Evolutionary conservation across 2,888 invertebrate genomes (phyloP).

Genomic region (Pedicia rivosa): DNA sequence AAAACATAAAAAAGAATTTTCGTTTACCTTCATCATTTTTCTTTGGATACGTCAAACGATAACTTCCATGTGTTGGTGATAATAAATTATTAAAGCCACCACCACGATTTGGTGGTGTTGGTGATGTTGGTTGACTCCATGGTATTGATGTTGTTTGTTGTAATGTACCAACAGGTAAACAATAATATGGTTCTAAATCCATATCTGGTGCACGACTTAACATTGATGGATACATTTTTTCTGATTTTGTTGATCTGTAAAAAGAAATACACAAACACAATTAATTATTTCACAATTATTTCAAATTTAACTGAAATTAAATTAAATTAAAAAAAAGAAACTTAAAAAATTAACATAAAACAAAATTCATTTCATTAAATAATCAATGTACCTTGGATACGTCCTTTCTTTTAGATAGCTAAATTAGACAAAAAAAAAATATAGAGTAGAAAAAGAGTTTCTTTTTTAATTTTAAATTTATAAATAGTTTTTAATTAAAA

Average conservation of each 20-base stretch:
- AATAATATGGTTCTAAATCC: constrained; percentile 75
- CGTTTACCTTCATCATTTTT: constrained; percentile 48
- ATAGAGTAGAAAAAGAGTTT: background rate
- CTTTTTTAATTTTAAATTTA: constrained; percentile 1
- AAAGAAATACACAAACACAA: background rate
- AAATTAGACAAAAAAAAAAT: constrained; percentile 7
- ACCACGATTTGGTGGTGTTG: constrained; percentile 37
- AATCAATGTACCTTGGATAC: constrained; percentile 59
- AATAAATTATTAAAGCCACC: constrained; percentile 33
- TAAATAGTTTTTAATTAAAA: background rate
- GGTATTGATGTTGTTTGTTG: constrained; percentile 32
- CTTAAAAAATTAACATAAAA: background rate
- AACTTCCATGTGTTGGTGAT: constrained; percentile 43
- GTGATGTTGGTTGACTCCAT: constrained; percentile 60
- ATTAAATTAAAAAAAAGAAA: constrained; percentile 1
- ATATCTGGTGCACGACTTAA: constrained; percentile 65
- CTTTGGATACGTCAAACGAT: constrained; percentile 46
- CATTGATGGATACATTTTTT: constrained; percentile 88
- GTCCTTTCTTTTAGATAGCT: constrained; percentile 89
- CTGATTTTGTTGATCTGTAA: constrained; percentile 82
- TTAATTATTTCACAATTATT: background rate
- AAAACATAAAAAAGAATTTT: too few relatives aligned
- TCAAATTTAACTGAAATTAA: constrained; percentile 1
- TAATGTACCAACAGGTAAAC: constrained; percentile 51
- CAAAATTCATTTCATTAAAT: constrained; percentile 5